These are phyloP conservation scores for Hesperophylax magnus DNA, from an alignment of 1,140 invertebrate species.

Conservation along the genomic window DNA sequence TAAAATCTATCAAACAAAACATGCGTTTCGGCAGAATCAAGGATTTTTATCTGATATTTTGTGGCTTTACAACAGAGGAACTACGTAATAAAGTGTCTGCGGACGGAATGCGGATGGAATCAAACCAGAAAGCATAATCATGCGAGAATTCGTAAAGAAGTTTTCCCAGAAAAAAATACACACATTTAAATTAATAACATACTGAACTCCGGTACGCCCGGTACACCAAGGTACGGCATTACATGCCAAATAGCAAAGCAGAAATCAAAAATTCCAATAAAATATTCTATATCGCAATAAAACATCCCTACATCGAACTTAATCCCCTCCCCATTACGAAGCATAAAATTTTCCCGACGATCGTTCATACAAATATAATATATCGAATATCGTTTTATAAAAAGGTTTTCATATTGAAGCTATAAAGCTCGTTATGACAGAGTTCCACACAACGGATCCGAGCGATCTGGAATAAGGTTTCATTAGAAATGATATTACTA, in stretches of 20 bases:
- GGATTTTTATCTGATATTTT: too few species aligned
- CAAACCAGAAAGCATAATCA: too few species aligned
- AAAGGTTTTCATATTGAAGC: conserved; percentile 25
- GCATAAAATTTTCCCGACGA: conserved; percentile 22
- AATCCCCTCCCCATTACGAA: neutral
- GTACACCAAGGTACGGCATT: neutral
- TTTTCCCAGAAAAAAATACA: too few species aligned
- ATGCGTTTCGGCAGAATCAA: too few species aligned
- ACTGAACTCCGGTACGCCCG: too few species aligned
- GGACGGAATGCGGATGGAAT: too few species aligned
- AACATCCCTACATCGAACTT: neutral
- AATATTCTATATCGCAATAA: conserved; percentile 27
- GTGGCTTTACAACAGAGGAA: too few species aligned
- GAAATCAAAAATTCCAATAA: conserved; percentile 24
- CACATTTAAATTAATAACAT: too few species aligned
- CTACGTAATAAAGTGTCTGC: too few species aligned
- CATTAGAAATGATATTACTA: too few species aligned
- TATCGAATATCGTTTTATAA: conserved; percentile 25
- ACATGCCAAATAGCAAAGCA: neutral
- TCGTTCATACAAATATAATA: conserved; percentile 28
- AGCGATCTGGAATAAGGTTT: neutral
- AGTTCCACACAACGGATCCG: neutral
- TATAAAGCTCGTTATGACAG: conserved; percentile 23
- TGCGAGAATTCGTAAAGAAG: too few species aligned
- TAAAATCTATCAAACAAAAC: too few species aligned